Evolutionary conservation across 2,113 vertebrate species (phyloP), one percentile per base, ranked within the genome.

Genomic region (Peromyscus leucopus): DNA sequence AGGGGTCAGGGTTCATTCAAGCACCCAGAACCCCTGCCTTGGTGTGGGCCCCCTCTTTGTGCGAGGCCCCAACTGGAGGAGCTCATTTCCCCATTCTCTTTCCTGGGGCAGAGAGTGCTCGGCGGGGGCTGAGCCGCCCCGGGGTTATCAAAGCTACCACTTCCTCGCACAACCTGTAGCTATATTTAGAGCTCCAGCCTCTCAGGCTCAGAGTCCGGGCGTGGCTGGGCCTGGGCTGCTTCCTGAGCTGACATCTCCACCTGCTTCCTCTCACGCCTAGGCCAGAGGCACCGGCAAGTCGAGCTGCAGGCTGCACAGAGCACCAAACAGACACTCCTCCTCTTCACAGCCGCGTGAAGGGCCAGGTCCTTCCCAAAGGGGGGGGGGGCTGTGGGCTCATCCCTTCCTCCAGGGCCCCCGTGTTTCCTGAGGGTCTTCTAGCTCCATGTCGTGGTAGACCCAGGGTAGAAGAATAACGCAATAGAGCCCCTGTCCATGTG

Each of bases 161-260:
- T 97, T 98, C 97, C 96, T 97, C 87, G 83, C 59, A 33, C 1
- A 6, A 39, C 51, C 96, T 10, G 51, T 48, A 72, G 87, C 96
- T 98, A 96, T 78, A 92, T 95, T 96, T 94, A 96, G 96, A 80
- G n/a, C 26, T 39, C 0, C 2, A 55, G 74, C 76, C 75, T 72
- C 69, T 57, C 63, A 9, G 63, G 9, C 57, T 57, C 13, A 21
- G 8, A 26, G 92, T 89, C 24, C 24, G 39, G 76, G 79, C n/a
- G 76, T 89, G 95, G 93, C 39, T 0, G 42, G 80, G 93, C 80
- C 74, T 1, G 0, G 42, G 78, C 96, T 76, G 63, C 85, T 86
- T 91, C 95, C 17, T 51, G 85, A n/a, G 31, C 65, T 0, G 69
- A 91, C 51, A 63, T 67, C 93, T 46, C 82, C 59, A 39, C 16